Evolutionary conservation across 2,797 vertebrate species (phyloP), one percentile per base, ranked within the genome.

Genomic region (Acomys russatus): DNA sequence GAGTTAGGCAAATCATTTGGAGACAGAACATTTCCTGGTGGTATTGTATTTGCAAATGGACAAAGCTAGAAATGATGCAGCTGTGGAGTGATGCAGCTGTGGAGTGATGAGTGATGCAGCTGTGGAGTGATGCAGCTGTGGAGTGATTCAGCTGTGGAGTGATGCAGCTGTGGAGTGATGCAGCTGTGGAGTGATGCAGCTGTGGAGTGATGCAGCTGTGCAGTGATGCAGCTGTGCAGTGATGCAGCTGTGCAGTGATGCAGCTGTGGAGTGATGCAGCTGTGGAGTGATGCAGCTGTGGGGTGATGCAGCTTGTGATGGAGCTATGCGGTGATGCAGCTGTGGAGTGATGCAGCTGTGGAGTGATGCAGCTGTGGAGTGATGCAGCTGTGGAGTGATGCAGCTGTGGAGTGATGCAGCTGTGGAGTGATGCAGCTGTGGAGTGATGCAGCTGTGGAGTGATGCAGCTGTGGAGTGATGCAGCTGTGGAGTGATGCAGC

Each of bases 41-140:
- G 6, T 89, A 63, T 76, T 94, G 11, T 77, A 73, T 90, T 96
- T 94, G 78, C 66, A 51, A 93, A 56, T 86, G 4, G 12, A 71
- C 64, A 77, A 82, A 82, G 51, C 64, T 76, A 49, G 79, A 63
- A 61, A 44, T 63, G 68, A 70, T 56, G 44, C 18, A 8, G 33
- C 51, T 23, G 35, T 1, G 6, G 23, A 23, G 12, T 80, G 84
- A 90, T 56, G 90, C 79, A 9, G 33, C 51, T 23, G 35, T 1
- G 6, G 23, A 23, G 12, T 80, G 84, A n/a, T n/a, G n/a, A n/a
- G n/a, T 63, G 68, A 70, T 56, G 44, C 18, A 8, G 33, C 51
- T 23, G 35, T 1, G 6, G 23, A 23, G 12, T 63, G 68, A 70
- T 56, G 44, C 18, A 8, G 33, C 51, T 23, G 35, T 1, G 6